These are phyloP conservation scores for Sisor rabdophorus DNA, from an alignment of 2,113 vertebrate species.

Conservation along the genomic window DNA sequence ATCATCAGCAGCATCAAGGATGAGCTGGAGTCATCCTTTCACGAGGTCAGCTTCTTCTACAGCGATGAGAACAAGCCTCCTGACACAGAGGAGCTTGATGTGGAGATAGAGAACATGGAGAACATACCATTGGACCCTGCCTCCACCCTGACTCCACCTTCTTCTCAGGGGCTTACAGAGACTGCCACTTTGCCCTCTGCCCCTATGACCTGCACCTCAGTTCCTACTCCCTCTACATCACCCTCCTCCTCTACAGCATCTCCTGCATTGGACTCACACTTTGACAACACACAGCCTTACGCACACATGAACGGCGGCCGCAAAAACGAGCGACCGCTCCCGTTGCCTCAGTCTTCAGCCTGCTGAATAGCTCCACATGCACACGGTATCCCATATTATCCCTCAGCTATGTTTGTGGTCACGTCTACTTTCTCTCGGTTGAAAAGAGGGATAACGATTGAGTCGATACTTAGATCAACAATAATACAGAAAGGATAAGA, in stretches of 20 bases:
- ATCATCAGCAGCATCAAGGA: slow-evolving; percentile 95
- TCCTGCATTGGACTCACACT: slow-evolving; percentile 79
- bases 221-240: slow-evolving; percentile 53
- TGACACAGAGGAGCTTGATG: slow-evolving; percentile 88
- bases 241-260: slow-evolving; percentile 51
- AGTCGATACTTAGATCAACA: slow-evolving; percentile 60
- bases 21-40: slow-evolving; percentile 87
- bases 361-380: slow-evolving; percentile 77
- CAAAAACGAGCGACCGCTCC: slow-evolving; percentile 88
- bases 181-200: slow-evolving; percentile 54
- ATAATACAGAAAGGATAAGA: slow-evolving; percentile 1
- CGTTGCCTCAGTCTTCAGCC: slow-evolving; percentile 97
- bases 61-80: slow-evolving; percentile 97
- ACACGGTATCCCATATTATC: slow-evolving; percentile 41
- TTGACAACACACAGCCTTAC: slow-evolving; percentile 90
- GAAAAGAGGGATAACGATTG: slow-evolving; percentile 43
- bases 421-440: slow-evolving; percentile 42
- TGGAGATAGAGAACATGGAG: slow-evolving; percentile 95
- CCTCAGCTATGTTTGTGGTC: slow-evolving; percentile 42
- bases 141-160: slow-evolving; percentile 60
- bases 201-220: slow-evolving; percentile 51
- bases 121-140: slow-evolving; percentile 93
- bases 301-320: slow-evolving; percentile 97
- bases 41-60: slow-evolving; percentile 96
- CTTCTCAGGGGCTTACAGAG: slow-evolving; percentile 53